A percentile compares a stretch with the other conserved stretches of the same genome.
phyloP scores from a whole-genome alignment of 2,113 vertebrate species.

The Barbus barbus region DNA sequence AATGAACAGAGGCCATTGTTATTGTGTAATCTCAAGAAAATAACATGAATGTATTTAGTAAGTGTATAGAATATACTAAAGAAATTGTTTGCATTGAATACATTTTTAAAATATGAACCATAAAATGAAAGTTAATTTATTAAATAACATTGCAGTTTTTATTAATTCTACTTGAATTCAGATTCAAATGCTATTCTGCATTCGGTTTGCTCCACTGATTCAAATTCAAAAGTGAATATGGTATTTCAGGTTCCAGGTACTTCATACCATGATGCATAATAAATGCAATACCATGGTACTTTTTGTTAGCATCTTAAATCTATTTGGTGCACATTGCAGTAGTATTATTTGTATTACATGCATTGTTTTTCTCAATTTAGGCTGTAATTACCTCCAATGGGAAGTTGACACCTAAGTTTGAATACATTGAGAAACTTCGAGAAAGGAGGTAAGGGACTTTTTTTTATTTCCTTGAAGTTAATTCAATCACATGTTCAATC shows the following conservation, averaged over 20 bases:
- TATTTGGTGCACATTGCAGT: constrained; percentile 18
- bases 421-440: constrained; percentile 92
- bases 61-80: too few relatives aligned
- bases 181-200: not conserved
- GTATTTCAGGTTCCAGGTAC: not conserved
- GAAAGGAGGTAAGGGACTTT: constrained; percentile 80
- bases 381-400: constrained; percentile 96
- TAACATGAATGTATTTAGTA: not conserved
- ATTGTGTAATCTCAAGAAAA: not conserved
- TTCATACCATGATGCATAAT: not conserved
- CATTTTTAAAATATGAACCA: too few relatives aligned
- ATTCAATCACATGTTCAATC: not conserved
- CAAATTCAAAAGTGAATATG: not conserved
- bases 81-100: too few relatives aligned
- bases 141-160: too few relatives aligned
- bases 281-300: not conserved
- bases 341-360: constrained; percentile 57
- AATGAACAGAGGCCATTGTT: not conserved
- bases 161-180: too few relatives aligned
- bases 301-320: not conserved
- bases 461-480: not conserved
- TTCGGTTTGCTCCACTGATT: not conserved
- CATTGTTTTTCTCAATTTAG: constrained; percentile 67
- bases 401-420: constrained; percentile 89
- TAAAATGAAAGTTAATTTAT: too few relatives aligned